Percentiles rank a stretch among this genome's conserved stretches.
phyloP scores from a whole-genome alignment of 1,140 invertebrate species.

The Caenorhabditis inopinata region DNA sequence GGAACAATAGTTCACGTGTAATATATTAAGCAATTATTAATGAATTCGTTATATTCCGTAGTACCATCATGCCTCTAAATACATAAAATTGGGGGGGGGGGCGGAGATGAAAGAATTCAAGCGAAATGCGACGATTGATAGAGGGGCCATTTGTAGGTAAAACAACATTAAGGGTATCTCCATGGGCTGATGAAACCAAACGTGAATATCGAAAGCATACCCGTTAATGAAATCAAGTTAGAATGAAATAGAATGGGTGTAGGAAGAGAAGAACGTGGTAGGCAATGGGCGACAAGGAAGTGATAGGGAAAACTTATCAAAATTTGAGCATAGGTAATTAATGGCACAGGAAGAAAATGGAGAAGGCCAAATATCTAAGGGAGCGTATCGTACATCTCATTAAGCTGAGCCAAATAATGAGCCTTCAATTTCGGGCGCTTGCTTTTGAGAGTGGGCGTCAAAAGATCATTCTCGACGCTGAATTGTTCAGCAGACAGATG shows the following conservation, averaged over 20 bases:
- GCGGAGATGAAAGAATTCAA: background rate
- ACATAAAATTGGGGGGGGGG: background rate
- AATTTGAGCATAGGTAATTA: background rate
- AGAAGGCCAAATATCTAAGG: background rate
- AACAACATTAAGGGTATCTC: too few relatives aligned
- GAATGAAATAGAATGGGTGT: background rate
- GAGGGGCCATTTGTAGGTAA: background rate
- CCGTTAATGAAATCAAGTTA: conserved; percentile 12
- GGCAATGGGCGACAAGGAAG: too few relatives aligned
- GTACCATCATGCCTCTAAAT: background rate
- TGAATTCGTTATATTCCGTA: background rate
- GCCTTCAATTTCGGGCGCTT: conserved; percentile 70
- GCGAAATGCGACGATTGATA: too few relatives aligned
- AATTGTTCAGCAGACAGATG: conserved; percentile 81
- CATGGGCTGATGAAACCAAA: background rate
- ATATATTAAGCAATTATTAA: conserved; percentile 9
- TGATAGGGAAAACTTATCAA: background rate
- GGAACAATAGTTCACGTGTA: background rate
- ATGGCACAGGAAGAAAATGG: background rate
- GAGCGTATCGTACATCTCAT: conserved; percentile 30
- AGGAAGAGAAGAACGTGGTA: too few relatives aligned
- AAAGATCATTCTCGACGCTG: conserved; percentile 89
- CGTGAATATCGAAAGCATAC: conserved; percentile 5
- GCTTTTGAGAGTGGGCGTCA: conserved; percentile 93
- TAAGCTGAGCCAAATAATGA: conserved; percentile 15